These are phyloP conservation scores for Ganaspis sp. DNA, from an alignment of 1,140 invertebrate species.

Conservation along the genomic window DNA sequence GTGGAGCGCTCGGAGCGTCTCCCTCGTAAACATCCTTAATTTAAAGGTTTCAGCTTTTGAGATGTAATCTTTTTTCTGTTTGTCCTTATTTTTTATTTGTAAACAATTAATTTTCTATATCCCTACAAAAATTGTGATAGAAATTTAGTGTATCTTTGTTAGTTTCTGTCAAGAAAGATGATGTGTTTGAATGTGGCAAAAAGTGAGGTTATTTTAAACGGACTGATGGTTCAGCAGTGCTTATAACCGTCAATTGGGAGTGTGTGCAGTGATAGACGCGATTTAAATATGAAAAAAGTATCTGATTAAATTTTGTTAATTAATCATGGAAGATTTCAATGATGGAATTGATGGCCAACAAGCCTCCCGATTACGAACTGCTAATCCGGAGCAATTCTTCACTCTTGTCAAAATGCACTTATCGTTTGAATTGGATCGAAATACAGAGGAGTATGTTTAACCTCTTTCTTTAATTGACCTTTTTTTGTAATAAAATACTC, in stretches of 20 bases:
- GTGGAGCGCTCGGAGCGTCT: no score
- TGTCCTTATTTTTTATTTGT: no score
- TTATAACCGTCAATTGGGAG: neutral
- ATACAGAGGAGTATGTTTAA: constrained; percentile 86
- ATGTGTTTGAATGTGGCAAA: neutral
- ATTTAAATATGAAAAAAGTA: constrained; percentile 5
- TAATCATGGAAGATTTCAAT: constrained; percentile 72
- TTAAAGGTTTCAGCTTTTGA: no score
- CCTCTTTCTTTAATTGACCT: constrained; percentile 37
- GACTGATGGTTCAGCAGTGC: neutral
- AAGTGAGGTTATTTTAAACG: constrained; percentile 18
- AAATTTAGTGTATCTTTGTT: neutral
- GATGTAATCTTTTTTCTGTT: no score
- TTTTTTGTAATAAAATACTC: neutral
- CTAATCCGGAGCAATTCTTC: constrained; percentile 90
- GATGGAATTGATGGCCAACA: constrained; percentile 74
- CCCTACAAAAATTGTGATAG: no score
- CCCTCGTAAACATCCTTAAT: no score
- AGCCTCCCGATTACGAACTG: constrained; percentile 81
- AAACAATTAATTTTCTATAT: no score
- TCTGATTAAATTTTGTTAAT: neutral
- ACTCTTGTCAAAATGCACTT: constrained; percentile 94
- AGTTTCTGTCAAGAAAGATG: neutral
- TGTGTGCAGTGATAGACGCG: constrained; percentile 12
- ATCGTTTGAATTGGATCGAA: constrained; percentile 89